Evolutionary conservation across 2,113 vertebrate species (phyloP).

Genomic region (Plecotus auritus): DNA sequence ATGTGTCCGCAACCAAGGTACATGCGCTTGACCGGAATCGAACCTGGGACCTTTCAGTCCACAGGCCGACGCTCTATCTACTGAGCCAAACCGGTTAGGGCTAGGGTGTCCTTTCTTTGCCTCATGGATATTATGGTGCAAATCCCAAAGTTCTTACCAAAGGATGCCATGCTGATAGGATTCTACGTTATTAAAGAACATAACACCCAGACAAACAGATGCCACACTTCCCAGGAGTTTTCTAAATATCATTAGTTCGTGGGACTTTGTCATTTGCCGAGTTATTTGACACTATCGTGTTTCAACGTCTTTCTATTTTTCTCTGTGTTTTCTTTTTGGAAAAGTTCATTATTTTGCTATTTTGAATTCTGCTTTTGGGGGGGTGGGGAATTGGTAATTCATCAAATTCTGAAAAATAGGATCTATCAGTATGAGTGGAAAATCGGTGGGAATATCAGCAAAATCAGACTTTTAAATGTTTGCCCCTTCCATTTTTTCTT

Average conservation of each 20-base stretch:
- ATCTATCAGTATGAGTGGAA: not conserved
- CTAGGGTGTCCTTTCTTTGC: not conserved
- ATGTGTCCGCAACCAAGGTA: too few species aligned
- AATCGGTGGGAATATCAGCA: not conserved
- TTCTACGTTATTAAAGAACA: not conserved
- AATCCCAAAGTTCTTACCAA: not conserved
- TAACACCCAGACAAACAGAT: not conserved
- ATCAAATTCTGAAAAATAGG: not conserved
- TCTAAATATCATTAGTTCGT: not conserved
- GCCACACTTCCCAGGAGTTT: not conserved
- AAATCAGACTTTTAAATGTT: conserved; percentile 12
- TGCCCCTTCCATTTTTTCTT: not conserved
- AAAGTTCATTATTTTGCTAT: not conserved
- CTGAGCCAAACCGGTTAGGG: too few species aligned
- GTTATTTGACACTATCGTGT: not conserved
- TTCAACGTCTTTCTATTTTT: not conserved
- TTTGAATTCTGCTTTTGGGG: not conserved
- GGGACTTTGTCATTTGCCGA: not conserved
- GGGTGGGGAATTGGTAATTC: not conserved
- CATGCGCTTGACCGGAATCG: too few species aligned
- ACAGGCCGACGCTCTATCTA: too few species aligned
- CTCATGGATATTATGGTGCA: not conserved
- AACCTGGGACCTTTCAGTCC: too few species aligned
- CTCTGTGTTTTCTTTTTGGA: not conserved
- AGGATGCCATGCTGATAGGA: not conserved